phyloP scores from a whole-genome alignment of 1,140 invertebrate genomes.

The Tetramorium alpestre region DNA sequence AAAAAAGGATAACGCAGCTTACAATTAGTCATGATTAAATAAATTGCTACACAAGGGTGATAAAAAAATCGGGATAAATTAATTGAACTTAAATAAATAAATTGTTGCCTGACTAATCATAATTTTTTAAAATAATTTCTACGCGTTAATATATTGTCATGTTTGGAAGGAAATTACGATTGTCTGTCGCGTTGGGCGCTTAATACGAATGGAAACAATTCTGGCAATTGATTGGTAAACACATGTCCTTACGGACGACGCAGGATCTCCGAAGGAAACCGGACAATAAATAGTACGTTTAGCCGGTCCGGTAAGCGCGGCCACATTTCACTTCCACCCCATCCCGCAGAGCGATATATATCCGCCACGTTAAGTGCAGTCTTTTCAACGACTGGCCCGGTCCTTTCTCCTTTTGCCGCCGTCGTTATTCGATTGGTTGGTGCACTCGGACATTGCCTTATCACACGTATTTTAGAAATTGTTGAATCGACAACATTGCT shows the following conservation, averaged over 20 bases:
- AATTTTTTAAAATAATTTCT: not conserved
- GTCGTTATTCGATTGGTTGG: conserved; percentile 48
- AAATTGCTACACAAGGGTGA: not conserved
- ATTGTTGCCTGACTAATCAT: not conserved
- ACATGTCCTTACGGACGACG: not conserved
- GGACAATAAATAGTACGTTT: conserved; percentile 71
- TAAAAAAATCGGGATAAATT: not conserved
- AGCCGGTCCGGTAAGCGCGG: conserved; percentile 61
- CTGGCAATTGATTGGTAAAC: conserved; percentile 46
- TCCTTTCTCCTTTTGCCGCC: conserved; percentile 49
- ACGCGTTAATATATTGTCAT: not conserved
- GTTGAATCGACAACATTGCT: not conserved
- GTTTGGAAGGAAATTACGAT: not conserved
- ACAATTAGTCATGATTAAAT: not conserved
- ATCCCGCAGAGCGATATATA: conserved; percentile 64
- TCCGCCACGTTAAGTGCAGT: conserved; percentile 67
- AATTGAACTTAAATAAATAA: not conserved
- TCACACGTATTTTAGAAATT: not conserved
- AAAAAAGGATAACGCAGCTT: not conserved
- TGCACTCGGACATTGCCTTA: conserved; percentile 32
- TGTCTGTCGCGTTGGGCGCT: not conserved
- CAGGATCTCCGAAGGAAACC: conserved; percentile 36
- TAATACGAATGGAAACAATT: conserved; percentile 26
- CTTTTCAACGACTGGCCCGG: conserved; percentile 56
- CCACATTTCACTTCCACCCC: conserved; percentile 70